Evolutionary conservation across 2,888 invertebrate genomes (phyloP).

Genomic region (Diarsia rubi): DNA sequence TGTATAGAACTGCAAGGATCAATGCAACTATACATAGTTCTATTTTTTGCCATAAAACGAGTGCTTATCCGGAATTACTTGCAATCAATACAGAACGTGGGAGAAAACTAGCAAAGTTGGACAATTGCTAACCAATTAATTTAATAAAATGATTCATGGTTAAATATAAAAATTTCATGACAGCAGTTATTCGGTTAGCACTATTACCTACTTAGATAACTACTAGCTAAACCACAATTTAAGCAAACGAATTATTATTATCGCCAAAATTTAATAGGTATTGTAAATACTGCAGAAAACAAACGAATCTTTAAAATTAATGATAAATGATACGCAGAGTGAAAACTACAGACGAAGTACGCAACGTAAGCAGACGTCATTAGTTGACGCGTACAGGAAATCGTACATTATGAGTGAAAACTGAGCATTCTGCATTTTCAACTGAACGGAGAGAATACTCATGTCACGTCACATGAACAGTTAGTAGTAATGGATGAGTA

Average conservation of each 20-base stretch:
- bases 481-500: constrained; percentile 43
- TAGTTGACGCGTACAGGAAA: constrained; percentile 74
- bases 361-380: constrained; percentile 72
- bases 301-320: constrained; percentile 57
- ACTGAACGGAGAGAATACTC: constrained; percentile 67
- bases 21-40: background rate
- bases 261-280: constrained; percentile 40
- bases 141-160: constrained; percentile 55
- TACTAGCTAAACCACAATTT: constrained; percentile 18
- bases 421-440: constrained; percentile 74
- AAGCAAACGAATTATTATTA: constrained; percentile 27
- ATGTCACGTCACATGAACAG: constrained; percentile 52
- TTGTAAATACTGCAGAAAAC: constrained; percentile 51
- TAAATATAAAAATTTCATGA: constrained; percentile 36
- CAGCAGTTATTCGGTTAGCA: constrained; percentile 23
- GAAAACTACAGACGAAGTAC: constrained; percentile 71
- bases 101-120: constrained; percentile 39
- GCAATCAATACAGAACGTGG: constrained; percentile 21
- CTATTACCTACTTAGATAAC: constrained; percentile 26
- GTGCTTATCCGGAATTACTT: background rate
- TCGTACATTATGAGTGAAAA: constrained; percentile 77
- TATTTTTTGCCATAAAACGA: background rate
- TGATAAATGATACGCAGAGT: constrained; percentile 72
- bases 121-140: constrained; percentile 46
- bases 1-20: background rate